Base-by-base conservation (phyloP, 2,888 invertebrate genomes). In the Gymnosoma rotundatum region DNA sequence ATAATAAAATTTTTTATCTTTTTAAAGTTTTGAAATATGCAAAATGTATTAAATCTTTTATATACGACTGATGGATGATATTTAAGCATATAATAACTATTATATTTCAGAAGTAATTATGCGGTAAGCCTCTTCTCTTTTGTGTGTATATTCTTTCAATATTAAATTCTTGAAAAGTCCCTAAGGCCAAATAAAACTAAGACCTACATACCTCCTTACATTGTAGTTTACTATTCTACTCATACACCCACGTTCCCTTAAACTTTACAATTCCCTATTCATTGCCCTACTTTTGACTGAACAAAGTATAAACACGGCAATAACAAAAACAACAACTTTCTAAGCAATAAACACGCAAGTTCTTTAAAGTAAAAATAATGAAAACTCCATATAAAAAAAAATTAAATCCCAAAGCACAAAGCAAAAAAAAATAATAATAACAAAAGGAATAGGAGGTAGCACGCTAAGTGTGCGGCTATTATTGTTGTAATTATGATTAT, bases 291-390 rank as follows among this genome's bases (percentile, higher is more conserved):
- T 42, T 42, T 42, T 36, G 36, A 78, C 69, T 63, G 48, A 4
- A 50, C 18, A 58, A 38, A 25, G 14, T 2, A 56, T 20, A 63
- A 61, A 20, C 36, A 18, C 10, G 32, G 20, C 18, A 58, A 61
- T 16, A 78, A 75, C 64, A 72, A 56, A 48, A 64, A 56, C 52
- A 69, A 63, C 61, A 69, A 32, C 52, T 75, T 8, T 75, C 64
- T 60, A 61, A 79, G 54, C 66, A 83, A 75, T 79, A 72, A 79
- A 79, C 83, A 83, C 83, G 79, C 78, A 79, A 70, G 64, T 67
- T 58, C 64, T 52, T 60, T 36, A 70, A 48, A 42, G 16, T 60
- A 60, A 67, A 36, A 63, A 45, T 54, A 83, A 79, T 83, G 58
- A 21, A 52, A 63, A 56, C 56, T 70, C 45, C 48, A 52, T 56